A percentile compares a stretch with the other conserved stretches of the same genome.
Evolutionary conservation across 2,797 vertebrate genomes (phyloP).

Genomic region (Syncerus caffer): DNA sequence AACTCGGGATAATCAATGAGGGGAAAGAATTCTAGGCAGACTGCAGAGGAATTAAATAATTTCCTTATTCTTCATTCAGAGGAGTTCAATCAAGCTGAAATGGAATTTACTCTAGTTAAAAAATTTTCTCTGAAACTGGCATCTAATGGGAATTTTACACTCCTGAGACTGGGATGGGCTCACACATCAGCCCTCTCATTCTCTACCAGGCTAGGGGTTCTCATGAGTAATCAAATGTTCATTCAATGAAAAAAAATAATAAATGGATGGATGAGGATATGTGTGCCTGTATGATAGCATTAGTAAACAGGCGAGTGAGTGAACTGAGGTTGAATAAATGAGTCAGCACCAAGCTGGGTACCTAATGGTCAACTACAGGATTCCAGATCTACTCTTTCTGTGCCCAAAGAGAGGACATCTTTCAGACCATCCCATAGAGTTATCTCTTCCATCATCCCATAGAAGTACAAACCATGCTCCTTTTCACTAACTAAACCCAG

Average conservation of each 20-base stretch:
- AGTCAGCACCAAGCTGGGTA: not conserved
- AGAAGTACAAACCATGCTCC: not conserved
- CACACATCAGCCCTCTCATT: not conserved
- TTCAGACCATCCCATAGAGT: not conserved
- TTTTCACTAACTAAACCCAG: not conserved
- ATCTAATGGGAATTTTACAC: not conserved
- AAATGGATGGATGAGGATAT: not conserved
- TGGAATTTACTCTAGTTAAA: not conserved
- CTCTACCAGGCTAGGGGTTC: not conserved
- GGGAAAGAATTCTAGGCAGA: not conserved
- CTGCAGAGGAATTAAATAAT: not conserved
- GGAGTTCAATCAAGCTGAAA: not conserved
- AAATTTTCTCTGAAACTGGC: not conserved
- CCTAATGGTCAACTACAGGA: no score
- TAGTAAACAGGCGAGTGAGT: not conserved
- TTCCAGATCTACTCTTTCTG: not conserved
- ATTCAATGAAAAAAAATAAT: not conserved
- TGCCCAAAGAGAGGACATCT: not conserved
- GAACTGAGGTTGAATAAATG: not conserved
- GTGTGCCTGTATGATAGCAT: not conserved
- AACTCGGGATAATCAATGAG: not conserved
- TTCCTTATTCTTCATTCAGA: not conserved
- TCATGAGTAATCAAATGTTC: not conserved
- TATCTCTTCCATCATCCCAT: not conserved
- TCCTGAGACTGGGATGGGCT: not conserved